Conservation (phyloP, 2,797 vertebrate species). For the Uromys caudimaculatus region DNA sequence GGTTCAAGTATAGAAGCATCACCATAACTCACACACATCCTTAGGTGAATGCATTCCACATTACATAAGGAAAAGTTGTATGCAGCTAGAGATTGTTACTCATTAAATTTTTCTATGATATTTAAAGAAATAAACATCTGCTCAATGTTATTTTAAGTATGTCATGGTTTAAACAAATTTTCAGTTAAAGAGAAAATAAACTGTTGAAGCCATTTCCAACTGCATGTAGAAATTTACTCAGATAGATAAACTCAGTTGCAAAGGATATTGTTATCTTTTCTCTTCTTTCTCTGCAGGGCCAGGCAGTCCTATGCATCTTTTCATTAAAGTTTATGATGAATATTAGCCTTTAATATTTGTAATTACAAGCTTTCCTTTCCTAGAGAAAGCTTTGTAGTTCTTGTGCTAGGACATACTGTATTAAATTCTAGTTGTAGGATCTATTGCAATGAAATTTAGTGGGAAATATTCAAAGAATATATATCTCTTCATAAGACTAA, state of each 20-base stretch:
- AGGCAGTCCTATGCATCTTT: not conserved
- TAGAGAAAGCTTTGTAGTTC: not conserved
- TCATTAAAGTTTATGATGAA: not conserved
- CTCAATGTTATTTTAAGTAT: not conserved
- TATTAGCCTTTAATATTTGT: not conserved
- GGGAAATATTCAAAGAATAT: not conserved
- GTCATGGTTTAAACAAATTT: not conserved
- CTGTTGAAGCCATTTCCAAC: not conserved
- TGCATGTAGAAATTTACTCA: not conserved
- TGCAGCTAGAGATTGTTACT: not conserved
- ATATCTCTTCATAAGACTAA: not conserved
- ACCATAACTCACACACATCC: not conserved
- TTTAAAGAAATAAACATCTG: not conserved
- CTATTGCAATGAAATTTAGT: not conserved
- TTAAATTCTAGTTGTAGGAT: not conserved
- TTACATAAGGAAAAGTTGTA: not conserved
- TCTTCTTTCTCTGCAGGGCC: not conserved
- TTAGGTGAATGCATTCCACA: not conserved
- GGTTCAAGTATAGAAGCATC: not conserved
- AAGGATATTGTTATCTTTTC: not conserved
- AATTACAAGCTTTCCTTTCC: not conserved
- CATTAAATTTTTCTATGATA: not conserved
- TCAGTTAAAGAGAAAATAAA: not conserved
- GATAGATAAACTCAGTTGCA: not conserved
- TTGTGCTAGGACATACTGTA: not conserved